phyloP scores from a whole-genome alignment of 2,888 invertebrate species.

The Esperia sulphurella region DNA sequence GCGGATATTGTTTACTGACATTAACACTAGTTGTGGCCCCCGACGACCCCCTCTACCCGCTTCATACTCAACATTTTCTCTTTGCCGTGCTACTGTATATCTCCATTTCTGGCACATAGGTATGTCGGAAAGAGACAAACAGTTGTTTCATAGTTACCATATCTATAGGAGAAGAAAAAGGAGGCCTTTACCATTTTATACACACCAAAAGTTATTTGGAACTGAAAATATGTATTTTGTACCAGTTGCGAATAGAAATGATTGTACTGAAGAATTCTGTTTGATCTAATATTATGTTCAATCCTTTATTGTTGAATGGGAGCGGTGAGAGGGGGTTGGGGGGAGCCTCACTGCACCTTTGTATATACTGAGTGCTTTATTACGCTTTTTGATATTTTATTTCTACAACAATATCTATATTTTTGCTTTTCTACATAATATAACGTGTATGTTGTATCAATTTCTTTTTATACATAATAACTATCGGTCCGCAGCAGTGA shows the following conservation, averaged over 20 bases:
- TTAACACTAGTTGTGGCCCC: conserved; percentile 14
- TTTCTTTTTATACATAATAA: neutral
- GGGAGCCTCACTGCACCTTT: conserved; percentile 25
- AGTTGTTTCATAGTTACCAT: too few relatives aligned
- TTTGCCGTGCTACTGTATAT: too few relatives aligned
- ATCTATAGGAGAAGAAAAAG: too few relatives aligned
- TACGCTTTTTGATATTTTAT: conserved; percentile 70
- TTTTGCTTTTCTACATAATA: conserved; percentile 44
- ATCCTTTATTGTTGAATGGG: neutral
- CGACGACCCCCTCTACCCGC: conserved; percentile 12
- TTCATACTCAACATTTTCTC: too few relatives aligned
- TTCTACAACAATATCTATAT: conserved; percentile 45
- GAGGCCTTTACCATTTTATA: too few relatives aligned
- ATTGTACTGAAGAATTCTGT: too few relatives aligned
- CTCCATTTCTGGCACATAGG: too few relatives aligned
- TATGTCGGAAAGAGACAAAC: too few relatives aligned
- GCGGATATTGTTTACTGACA: conserved; percentile 31
- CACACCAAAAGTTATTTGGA: too few relatives aligned
- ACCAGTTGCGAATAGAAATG: too few relatives aligned
- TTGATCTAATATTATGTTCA: too few relatives aligned
- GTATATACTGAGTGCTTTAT: conserved; percentile 72
- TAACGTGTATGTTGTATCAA: conserved; percentile 5
- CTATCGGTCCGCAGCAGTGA: neutral
- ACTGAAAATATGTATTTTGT: too few relatives aligned
- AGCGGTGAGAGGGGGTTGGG: neutral